Evolutionary conservation across 2,113 vertebrate genomes (phyloP), one percentile per base, ranked within the genome.

Genomic region (Lagopus leucura): DNA sequence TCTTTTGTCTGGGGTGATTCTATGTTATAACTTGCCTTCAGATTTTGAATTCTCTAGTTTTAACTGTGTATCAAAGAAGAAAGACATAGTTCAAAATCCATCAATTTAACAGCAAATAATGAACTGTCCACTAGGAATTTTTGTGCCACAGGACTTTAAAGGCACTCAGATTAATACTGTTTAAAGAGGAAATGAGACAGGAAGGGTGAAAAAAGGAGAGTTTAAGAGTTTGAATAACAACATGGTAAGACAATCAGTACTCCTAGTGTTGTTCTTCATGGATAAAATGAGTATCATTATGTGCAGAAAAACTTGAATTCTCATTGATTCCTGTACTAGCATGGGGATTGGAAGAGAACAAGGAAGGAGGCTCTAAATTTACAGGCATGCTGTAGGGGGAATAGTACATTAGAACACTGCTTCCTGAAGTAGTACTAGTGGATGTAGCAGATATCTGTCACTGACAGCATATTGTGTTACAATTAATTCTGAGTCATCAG

Each of bases 401-500:
- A 72, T 3, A 79, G 57, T 48, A 84, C 74, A 77, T 92, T 65
- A 83, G 78, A 87, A 86, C 74, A 54, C 11, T 67, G 13, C 28
- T 73, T 72, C 34, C 89, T 88, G 42, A 76, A 93, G 24, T 61
- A 86, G 61, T 60, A 54, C 55, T 83, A 76, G 24, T 0, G 0
- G 28, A 11, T 85, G 67, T 66, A 91, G 69, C 2, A 5, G 58
- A 61, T 89, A 94, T 95, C 69, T 93, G 71, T 93, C 92, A 92
- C 47, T 93, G 92, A 83, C 88, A 95, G 32, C 65, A 77, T 55
- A 47, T 81, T 75, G 48, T 54, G 71, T 82, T 89, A 87, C 58
- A 89, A 94, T 89, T 94, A 95, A 97, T 91, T 93, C 63, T 90
- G 63, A 96, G 50, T 84, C 76, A 97, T 89, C 74, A 78, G 42